Evolutionary conservation across 2,113 vertebrate genomes (phyloP).

Genomic region (Hassar affinis): DNA sequence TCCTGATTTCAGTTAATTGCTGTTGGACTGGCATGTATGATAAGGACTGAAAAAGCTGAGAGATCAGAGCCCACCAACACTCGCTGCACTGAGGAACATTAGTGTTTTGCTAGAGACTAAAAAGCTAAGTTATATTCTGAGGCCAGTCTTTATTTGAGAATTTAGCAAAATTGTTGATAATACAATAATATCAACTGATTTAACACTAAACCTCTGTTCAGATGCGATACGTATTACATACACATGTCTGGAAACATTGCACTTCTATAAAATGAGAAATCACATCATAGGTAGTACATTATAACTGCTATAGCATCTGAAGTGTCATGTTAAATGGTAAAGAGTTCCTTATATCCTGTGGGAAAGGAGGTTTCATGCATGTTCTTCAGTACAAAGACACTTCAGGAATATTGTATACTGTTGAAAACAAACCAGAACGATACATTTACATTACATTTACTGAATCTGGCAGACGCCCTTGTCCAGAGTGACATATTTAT

Average conservation of each 20-base stretch:
- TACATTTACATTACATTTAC: too few species aligned
- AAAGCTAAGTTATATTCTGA: neutral
- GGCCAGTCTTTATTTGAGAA: neutral
- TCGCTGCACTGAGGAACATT: slow-evolving; percentile 16
- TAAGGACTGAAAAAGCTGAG: slow-evolving; percentile 60
- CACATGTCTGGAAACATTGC: neutral
- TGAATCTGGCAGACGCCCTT: too few species aligned
- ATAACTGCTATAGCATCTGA: too few species aligned
- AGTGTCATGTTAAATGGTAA: too few species aligned
- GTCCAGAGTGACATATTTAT: too few species aligned
- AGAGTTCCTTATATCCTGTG: neutral
- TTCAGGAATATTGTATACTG: neutral
- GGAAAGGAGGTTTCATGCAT: neutral
- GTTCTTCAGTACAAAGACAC: neutral
- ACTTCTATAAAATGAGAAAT: neutral
- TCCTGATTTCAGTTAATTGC: slow-evolving; percentile 65
- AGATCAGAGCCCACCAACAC: slow-evolving; percentile 47
- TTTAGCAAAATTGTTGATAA: neutral
- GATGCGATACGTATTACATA: neutral
- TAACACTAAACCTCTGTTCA: neutral
- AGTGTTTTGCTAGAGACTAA: neutral
- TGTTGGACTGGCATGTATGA: slow-evolving; percentile 61
- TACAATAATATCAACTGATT: neutral
- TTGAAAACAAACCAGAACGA: neutral
- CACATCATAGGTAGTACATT: too few species aligned